phyloP scores from a whole-genome alignment of 2,797 vertebrate genomes.

The Eulemur coronatus region DNA sequence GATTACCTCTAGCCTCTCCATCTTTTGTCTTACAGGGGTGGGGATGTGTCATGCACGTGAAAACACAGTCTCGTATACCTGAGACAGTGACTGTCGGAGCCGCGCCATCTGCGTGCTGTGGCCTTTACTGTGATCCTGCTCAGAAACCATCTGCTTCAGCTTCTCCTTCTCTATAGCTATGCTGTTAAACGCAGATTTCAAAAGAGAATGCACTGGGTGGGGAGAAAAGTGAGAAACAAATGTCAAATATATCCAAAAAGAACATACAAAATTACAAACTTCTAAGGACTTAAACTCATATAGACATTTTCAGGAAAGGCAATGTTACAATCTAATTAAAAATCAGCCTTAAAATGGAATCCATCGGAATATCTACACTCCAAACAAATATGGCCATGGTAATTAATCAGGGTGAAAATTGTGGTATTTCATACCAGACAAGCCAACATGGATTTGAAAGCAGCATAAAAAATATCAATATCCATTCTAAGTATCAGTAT shows the following conservation, averaged over 20 bases:
- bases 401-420: constrained; percentile 1
- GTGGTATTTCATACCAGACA: constrained; percentile 23
- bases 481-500: constrained; percentile 29
- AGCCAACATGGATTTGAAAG: not conserved
- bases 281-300: not conserved
- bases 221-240: constrained; percentile 40
- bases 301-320: constrained; percentile 14
- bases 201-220: constrained; percentile 93
- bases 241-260: constrained; percentile 36
- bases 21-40: not conserved
- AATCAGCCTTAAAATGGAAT: not conserved
- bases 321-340: constrained; percentile 28
- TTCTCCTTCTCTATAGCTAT: constrained; percentile 99
- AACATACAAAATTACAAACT: not conserved
- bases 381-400: not conserved
- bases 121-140: constrained; percentile 92
- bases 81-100: constrained; percentile 96
- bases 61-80: constrained; percentile 87
- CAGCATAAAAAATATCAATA: not conserved
- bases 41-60: not conserved
- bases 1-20: not conserved
- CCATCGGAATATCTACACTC: not conserved
- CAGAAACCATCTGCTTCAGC: constrained; percentile 96
- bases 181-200: constrained; percentile 99
- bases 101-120: constrained; percentile 92